These are phyloP conservation scores for Brachyalestes nurse DNA, from an alignment of 2,797 vertebrate species.

Conservation along the genomic window DNA sequence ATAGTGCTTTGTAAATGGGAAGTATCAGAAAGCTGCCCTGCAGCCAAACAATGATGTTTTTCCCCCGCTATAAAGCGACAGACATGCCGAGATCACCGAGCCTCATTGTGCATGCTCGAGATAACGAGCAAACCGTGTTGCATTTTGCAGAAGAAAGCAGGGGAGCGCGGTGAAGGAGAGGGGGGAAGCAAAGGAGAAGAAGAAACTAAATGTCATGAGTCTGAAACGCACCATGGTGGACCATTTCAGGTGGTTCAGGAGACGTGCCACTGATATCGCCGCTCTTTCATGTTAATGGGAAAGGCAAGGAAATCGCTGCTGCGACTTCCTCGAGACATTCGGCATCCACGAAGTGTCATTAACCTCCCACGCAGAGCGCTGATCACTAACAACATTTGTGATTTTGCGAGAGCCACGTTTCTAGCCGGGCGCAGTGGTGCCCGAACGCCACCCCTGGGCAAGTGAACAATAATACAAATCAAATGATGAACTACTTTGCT, in stretches of 20 bases:
- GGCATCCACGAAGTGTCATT: constrained; percentile 57
- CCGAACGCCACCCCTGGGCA: constrained; percentile 59
- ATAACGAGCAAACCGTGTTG: constrained; percentile 26
- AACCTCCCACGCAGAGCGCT: constrained; percentile 61
- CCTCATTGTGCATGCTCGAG: constrained; percentile 54
- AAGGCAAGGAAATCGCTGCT: constrained; percentile 12
- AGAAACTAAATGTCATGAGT: constrained; percentile 26
- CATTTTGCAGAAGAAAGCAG: constrained; percentile 1
- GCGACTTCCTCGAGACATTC: constrained; percentile 47
- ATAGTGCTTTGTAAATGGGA: constrained; percentile 70
- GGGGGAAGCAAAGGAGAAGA: neutral
- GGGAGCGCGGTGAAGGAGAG: neutral
- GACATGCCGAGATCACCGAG: constrained; percentile 59
- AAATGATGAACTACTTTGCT: constrained; percentile 59
- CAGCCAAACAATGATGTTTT: constrained; percentile 69
- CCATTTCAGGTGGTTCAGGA: constrained; percentile 49
- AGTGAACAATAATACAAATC: constrained; percentile 55
- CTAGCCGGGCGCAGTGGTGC: constrained; percentile 47
- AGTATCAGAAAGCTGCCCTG: constrained; percentile 66
- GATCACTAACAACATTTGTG: constrained; percentile 66
- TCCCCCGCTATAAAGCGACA: constrained; percentile 47
- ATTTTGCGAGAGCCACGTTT: constrained; percentile 51
- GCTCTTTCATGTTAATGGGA: constrained; percentile 27
- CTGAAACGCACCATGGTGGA: constrained; percentile 31
- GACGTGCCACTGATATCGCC: constrained; percentile 25